Base-by-base conservation (phyloP, 2,113 vertebrate species). In the Dinomys branickii region DNA sequence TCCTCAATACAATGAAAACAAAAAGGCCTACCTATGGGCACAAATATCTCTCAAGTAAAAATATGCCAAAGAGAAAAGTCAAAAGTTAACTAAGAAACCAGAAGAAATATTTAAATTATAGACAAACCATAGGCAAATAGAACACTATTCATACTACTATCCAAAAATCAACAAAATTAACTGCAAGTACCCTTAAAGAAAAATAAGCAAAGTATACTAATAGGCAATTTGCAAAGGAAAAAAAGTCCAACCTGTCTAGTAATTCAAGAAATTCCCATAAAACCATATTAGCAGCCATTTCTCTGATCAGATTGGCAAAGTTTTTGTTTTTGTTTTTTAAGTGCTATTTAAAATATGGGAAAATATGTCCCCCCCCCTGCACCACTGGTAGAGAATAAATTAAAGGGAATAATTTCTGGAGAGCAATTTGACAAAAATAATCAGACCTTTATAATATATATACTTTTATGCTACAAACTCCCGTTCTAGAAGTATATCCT, bases 221-320 rank as follows among this genome's bases (percentile, higher is more conserved):
- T 14, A 89, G 75, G 75, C 47, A 80, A 63, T 65, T 95, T 89
- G 14, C 11, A 81, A 92, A 80, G 12, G 59, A 88, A 95, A 96
- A 77, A 81, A 56, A 58, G 28, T 77, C 50, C n/a, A 93, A 58
- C n/a, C 24, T 92, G 63, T 30, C 63, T 33, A 82, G 69, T 87
- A 96, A 94, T 93, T 95, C 93, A 94, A 97, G 84, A 95, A 90
- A 84, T 69, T 33, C 44, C 91, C 94, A 95, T 80, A 95, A 96
- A 96, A 71, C 35, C 54, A 93, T 54, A 77, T 3, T 58, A 95
- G 52, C 91, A 88, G 80, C 71, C 41, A 50, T 94, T 87, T 77
- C 41, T 54, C n/a, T 56, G 26, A 56, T 82, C 90, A 97, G 85
- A 84, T 50, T 65, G 75, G 87, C 86, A 90, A 94, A 35, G 30